Base-by-base conservation (phyloP, 1,140 invertebrate species). In the Lineus longissimus region DNA sequence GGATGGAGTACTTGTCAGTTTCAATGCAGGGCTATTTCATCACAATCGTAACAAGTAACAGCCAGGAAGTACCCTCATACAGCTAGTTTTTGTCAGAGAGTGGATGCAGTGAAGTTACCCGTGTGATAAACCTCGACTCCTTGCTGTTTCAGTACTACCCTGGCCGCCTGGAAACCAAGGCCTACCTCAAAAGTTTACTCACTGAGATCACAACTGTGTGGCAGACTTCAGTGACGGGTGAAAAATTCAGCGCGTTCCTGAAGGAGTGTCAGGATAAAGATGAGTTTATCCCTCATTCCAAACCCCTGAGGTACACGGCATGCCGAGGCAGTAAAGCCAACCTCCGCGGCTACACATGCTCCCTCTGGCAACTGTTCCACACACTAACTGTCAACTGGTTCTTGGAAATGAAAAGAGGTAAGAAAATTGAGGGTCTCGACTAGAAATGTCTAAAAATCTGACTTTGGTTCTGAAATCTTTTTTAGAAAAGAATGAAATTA, bases 281-380 rank as follows among this genome's bases (percentile, higher is more conserved):
- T 7, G 33, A 36, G n/a, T 54, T 7, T n/a, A 54, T 54, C 9
- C 47, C 19, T 6, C 25, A 27, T 54, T 27, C 19, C 47, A 22
- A 27, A 54, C 47, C 19, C 4, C 25, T 27, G 4, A 83, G 85
- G 29, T 98, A 91, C 89, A 83, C 91, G 55, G 89, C 88, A 13
- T 99, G 97, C 77, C 84, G 85, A 71, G 93, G 93, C 9, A 93
- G 90, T 74, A 79, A 84, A 47, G 78, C 87, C 1, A 82, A 85
- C 51, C 84, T 78, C 68, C 86, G 96, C 54, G 94, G 95, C n/a
- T 98, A 94, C 78, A 92, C 95, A 0, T 99, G 97, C 83, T 89
- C 92, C 0, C 81, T 99, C 17, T 99, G 97, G 97, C 91, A 87
- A 33, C 83, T 96, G 63, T 99, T 98, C 78, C 97, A 99, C 76